Evolutionary conservation across 2,113 vertebrate genomes (phyloP), one percentile per base, ranked within the genome.

Genomic region (Nannospalax galili): DNA sequence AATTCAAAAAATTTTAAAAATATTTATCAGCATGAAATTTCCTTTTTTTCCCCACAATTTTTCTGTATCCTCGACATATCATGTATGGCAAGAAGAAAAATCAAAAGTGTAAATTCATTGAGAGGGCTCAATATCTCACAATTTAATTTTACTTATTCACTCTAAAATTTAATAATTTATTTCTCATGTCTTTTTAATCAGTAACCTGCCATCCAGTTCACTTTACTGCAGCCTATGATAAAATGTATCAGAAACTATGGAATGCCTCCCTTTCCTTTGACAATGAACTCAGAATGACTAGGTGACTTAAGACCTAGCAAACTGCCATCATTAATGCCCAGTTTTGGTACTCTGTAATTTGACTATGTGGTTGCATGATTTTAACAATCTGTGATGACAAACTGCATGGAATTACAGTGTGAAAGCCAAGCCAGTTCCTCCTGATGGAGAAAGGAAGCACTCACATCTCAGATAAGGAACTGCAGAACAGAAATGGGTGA

Each of bases 1-100:
- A 94, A 52, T 15, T 92, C 73, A 81, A 90, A 96, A 84, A 62
- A 37, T 3, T 73, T 95, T 94, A 78, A 80, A 93, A 91, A 78
- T 92, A 91, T 96, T 95, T 94, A 93, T 94, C 37, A 52, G 28
- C 3, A 73, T 35, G 67, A 74, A 80, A 85, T 84, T 3, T 37
- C 60, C 81, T 42, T 60, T 24, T 26, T 73, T 24, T 40, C 42
- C 70, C 20, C 11, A 45, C n/a, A 6, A 56, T 75, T 93, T 85
- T 32, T 62, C 12, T 60, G 5, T 84, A 73, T 81, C 12, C 56
- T 89, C 93, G 62, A 20, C 73, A 84, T 93, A 30, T 32, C 20
- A 70, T 20, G 14, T 84, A 2, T 75, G 65, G 1, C 17, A 78
- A 78, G 28, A 65, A 90, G 24, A 62, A 65, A 89, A 93, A 80